These are phyloP conservation scores for Probosciger aterrimus DNA, from an alignment of 2,113 vertebrate genomes.

Conservation along the genomic window DNA sequence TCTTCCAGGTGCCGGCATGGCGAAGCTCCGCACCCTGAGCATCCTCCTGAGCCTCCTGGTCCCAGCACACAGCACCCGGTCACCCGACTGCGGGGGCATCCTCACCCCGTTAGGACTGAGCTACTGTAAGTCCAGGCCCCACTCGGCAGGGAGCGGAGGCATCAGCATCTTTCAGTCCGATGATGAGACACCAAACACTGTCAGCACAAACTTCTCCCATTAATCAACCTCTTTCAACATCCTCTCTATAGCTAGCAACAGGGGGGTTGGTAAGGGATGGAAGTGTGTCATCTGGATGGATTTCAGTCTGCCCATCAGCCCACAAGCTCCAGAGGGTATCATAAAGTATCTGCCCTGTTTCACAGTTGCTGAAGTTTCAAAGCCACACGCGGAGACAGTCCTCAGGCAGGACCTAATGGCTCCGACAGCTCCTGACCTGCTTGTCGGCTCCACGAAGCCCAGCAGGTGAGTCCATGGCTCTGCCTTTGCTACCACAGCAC, in stretches of 20 bases:
- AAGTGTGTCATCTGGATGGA: rapidly evolving
- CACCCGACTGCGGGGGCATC: neutral
- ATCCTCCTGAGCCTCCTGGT: conserved; percentile 26
- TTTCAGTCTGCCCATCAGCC: neutral
- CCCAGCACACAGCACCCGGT: neutral
- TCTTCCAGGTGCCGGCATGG: neutral
- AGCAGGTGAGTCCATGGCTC: neutral
- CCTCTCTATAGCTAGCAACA: neutral
- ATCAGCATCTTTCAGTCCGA: rapidly evolving
- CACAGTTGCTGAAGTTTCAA: conserved; percentile 50
- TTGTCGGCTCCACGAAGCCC: neutral
- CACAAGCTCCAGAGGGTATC: neutral
- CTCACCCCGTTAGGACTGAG: conserved; percentile 5
- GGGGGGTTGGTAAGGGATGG: rapidly evolving
- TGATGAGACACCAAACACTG: rapidly evolving
- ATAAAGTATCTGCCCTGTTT: neutral
- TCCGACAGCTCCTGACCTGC: neutral
- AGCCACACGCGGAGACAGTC: neutral
- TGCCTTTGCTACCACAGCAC: neutral
- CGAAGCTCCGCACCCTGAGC: neutral
- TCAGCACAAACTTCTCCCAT: rapidly evolving
- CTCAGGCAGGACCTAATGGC: neutral
- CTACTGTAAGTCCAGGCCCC: neutral
- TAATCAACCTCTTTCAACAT: rapidly evolving
- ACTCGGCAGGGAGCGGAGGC: neutral